phyloP scores from a whole-genome alignment of 2,888 invertebrate species.

The Pristionchus exspectatus region DNA sequence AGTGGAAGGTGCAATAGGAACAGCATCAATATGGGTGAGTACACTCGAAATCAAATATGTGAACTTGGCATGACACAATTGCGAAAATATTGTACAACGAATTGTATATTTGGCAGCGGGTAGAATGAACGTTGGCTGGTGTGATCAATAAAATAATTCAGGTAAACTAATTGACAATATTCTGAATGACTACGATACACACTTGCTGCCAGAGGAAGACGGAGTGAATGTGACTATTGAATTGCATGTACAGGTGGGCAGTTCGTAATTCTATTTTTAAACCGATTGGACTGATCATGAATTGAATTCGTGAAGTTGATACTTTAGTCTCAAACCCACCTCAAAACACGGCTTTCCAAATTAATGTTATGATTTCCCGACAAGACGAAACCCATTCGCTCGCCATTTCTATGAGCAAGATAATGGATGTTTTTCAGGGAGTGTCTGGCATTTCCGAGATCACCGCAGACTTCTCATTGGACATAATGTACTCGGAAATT shows the following conservation, averaged over 20 bases:
- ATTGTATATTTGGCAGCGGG: background rate
- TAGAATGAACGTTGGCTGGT: background rate
- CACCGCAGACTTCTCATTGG: slow-evolving; percentile 78
- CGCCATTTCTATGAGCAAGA: background rate
- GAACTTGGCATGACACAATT: no score
- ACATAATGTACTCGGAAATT: slow-evolving; percentile 79
- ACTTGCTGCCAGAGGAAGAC: slow-evolving; percentile 77
- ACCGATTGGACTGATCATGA: no score
- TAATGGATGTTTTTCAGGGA: slow-evolving; percentile 67
- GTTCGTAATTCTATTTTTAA: no score
- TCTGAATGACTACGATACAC: slow-evolving; percentile 76
- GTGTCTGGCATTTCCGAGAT: slow-evolving; percentile 78
- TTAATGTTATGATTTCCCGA: no score
- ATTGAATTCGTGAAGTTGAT: background rate
- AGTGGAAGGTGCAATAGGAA: slow-evolving; percentile 49
- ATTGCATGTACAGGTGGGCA: slow-evolving; percentile 77
- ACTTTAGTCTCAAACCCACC: background rate
- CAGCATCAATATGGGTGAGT: slow-evolving; percentile 55
- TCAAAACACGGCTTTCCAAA: no score
- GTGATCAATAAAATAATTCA: background rate
- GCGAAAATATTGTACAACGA: no score
- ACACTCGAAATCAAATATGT: background rate
- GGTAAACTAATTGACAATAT: slow-evolving; percentile 67
- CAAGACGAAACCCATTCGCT: background rate
- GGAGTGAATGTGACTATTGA: slow-evolving; percentile 79